Evolutionary conservation across 2,797 vertebrate genomes (phyloP), one percentile per base, ranked within the genome.

Genomic region (Ctenopoma kingsleyae): DNA sequence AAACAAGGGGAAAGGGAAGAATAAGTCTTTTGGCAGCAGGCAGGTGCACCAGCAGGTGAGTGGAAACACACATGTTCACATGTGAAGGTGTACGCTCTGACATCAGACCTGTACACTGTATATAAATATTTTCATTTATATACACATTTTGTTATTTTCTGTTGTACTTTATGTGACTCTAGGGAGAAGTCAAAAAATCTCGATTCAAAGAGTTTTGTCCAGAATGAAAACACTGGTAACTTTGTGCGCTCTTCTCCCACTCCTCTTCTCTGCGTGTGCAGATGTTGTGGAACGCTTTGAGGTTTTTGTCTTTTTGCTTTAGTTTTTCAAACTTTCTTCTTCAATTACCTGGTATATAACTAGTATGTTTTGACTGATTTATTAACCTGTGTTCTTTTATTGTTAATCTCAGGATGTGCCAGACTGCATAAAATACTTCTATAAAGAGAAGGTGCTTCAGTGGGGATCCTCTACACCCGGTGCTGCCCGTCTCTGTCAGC

Each of bases 401-500:
- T 0, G 51, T 54, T 56, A 53, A 3, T 27, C 9, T 8, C 50
- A 89, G 78, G 87, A 93, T 70, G 75, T 70, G 10, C 73, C 91
- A 54, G 92, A 90, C 19, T 94, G 94, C 44, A 8, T 90, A 65
- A 81, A 72, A 22, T 93, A 85, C 74, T 94, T 94, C 84, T 93
- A 94, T 56, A 78, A 81, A 35, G 84, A 65, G 11, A 92, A 87
- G 54, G 90, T 93, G 19, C 94, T 93, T 2, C 47, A 78, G 12
- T 90, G 74, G 86, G 93, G 92, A 3, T 50, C 76, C 0, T 56
- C 83, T 5, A 87, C 74, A 5, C 49, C 83, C 0, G 77, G 59
- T 17, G 68, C 58, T 5, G 90, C 67, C 5, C 81, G 10, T 32
- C 80, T 95, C 40, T 95, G 94, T 83, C 93, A 94, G 25, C 87